Base-by-base conservation (phyloP, 2,797 vertebrate species). In the Tinamus major region DNA sequence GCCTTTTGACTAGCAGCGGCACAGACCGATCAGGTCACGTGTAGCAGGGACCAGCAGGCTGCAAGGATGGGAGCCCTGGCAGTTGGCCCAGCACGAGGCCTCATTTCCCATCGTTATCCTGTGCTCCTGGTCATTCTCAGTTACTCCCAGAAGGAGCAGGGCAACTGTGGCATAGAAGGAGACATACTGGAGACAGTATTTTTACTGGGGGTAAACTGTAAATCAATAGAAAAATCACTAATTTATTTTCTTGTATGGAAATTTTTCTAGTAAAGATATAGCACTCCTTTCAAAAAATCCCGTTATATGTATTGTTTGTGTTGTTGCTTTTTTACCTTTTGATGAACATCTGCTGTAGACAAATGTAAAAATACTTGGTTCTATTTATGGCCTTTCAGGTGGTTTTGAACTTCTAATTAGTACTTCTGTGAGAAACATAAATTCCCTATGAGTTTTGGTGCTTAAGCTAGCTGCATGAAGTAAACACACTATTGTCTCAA, bases 11-110 rank as follows among this genome's bases (percentile, higher is more conserved):
- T 42, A 44, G 62, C 35, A 68, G 39, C 46, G 23, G 35, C 4
- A 10, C 9, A 5, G 51, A 35, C 19, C 31, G 35, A 0, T 44
- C 46, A 53, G 1, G 5, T 48, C 46, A 53, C 1, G 6, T 4
- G 17, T 23, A 65, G 69, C 8, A 29, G 69, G 27, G 41, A 20
- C 18, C 10, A 27, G 19, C 26, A 35, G 56, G 42, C 69, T 71
- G 70, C 70, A 71, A 8, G 78, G 26, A 56, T 35, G n/a, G 53
- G 48, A 84, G 42, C 35, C 19, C 23, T 48, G 67, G 16, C 27
- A 53, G 51, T 17, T 53, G 51, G 21, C 62, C 46, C 42, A 44
- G 2, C 0, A 0, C 31, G 18, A 74, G 85, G 46, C 37, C 27
- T 77, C 49, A 44, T 56, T 51, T 86, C 46, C 29, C 58, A 20